Base-by-base conservation (phyloP, 1,140 invertebrate species). In the Listronotus bonariensis region DNA sequence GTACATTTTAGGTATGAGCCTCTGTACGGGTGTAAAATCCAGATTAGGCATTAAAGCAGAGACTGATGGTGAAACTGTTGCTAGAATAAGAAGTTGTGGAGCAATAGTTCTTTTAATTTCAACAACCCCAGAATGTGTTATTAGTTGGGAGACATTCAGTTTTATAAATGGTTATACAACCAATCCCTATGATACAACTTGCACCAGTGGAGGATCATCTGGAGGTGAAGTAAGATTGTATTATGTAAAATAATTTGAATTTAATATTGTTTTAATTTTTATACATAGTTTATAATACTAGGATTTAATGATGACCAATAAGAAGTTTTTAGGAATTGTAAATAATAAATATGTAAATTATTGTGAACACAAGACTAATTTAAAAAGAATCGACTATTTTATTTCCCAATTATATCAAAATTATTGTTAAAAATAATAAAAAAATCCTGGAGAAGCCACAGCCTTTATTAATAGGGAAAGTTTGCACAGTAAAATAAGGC, bases 51-150 rank as follows among this genome's bases (percentile, higher is more conserved):
- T 82, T 3, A 84, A 84, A 51, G 86, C 89, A 0, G 72, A 80
- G 0, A 65, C 76, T 7, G 89, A 94, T 77, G 85, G 88, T 1
- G 80, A 79, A 5, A 83, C 82, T 0, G 87, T 93, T 0, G 69
- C 74, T 10, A 72, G 81, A 1, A 72, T 94, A 40, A 82, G 80
- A 67, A 72, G 80, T 11, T 86, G 90, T 18, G 91, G 94, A 9
- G 89, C 85, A n/a, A 93, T 96, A 54, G 85, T 88, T 0, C 74
- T 94, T 0, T 82, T 88, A 40, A 85, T 92, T 0, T 93, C 92
- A 2, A 93, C 92, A 76, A 89, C 88, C 1, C 91, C 92, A 0
- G 93, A 96, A 79, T 80, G 92, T 12, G 90, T 88, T 71, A 75
- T 88, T 26, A 86, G 85, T 65, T 86, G 85, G 78, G 89, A 92